These are phyloP conservation scores for Apis florea DNA, from an alignment of 1,140 invertebrate species.

Conservation along the genomic window DNA sequence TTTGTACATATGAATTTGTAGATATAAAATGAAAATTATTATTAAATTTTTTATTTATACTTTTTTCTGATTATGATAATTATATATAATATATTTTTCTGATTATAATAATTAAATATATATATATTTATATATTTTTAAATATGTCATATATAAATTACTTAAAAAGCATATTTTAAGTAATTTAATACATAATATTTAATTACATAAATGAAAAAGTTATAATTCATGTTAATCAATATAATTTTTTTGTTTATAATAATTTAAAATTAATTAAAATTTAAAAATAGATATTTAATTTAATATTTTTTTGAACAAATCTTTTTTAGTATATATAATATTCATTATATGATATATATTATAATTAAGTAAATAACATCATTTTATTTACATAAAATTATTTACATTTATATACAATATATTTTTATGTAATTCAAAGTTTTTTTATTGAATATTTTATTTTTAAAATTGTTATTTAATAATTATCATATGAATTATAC, in stretches of 20 bases:
- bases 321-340: background rate
- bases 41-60: too few species aligned
- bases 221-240: background rate
- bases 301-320: slow-evolving; percentile 2
- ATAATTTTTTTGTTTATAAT: background rate
- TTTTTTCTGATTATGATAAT: too few species aligned
- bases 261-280: background rate
- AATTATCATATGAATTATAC: background rate
- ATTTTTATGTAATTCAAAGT: background rate
- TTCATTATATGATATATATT: background rate
- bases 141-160: background rate
- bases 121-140: background rate
- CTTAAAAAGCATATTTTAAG: background rate
- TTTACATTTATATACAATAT: too few species aligned
- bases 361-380: slow-evolving; percentile 25
- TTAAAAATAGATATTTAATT: background rate
- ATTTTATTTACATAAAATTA: slow-evolving; percentile 3
- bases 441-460: background rate
- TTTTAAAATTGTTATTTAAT: background rate
- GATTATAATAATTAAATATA: background rate
- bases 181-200: background rate
- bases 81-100: background rate
- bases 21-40: too few species aligned
- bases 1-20: too few species aligned
- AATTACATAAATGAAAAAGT: background rate